These are phyloP conservation scores for Lasioglossum vierecki DNA, from an alignment of 2,888 invertebrate genomes.

Conservation along the genomic window DNA sequence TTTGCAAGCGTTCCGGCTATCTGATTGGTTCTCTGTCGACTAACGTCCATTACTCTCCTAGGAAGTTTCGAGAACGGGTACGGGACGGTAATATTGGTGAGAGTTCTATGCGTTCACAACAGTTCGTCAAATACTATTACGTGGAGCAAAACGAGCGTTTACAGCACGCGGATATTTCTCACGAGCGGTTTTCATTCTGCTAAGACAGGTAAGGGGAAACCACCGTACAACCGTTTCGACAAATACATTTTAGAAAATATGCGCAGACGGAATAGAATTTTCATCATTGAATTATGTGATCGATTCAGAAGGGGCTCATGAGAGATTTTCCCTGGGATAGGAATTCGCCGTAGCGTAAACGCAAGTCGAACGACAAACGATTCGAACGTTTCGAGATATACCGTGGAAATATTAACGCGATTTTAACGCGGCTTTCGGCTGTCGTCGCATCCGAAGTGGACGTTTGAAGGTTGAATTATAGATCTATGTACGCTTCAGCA, in stretches of 20 bases:
- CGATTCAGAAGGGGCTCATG: conserved; percentile 47
- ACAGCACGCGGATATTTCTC: conserved; percentile 53
- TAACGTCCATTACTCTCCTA: conserved; percentile 75
- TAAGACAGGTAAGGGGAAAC: conserved; percentile 63
- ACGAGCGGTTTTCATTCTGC: conserved; percentile 54
- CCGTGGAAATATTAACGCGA: neutral
- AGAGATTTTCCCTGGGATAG: conserved; percentile 52
- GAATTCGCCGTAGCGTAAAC: conserved; percentile 18
- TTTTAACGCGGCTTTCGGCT: conserved; percentile 8
- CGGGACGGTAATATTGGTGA: conserved; percentile 63
- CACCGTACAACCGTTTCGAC: neutral
- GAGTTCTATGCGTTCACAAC: conserved; percentile 61
- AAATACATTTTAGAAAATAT: conserved; percentile 27
- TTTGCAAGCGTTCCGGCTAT: conserved; percentile 33
- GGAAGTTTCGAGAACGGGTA: conserved; percentile 79
- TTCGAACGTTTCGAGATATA: neutral
- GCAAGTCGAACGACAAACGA: neutral
- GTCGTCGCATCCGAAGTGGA: conserved; percentile 9
- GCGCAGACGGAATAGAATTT: conserved; percentile 28
- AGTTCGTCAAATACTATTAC: conserved; percentile 64
- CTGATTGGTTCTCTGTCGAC: conserved; percentile 68
- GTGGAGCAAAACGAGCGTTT: conserved; percentile 49
- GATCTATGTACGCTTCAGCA: conserved; percentile 28
- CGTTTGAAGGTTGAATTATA: conserved; percentile 57
- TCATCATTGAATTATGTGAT: conserved; percentile 50